Base-by-base conservation (phyloP, 35 echinoderm and acorn worm species). In the Apostichopus californicus region DNA sequence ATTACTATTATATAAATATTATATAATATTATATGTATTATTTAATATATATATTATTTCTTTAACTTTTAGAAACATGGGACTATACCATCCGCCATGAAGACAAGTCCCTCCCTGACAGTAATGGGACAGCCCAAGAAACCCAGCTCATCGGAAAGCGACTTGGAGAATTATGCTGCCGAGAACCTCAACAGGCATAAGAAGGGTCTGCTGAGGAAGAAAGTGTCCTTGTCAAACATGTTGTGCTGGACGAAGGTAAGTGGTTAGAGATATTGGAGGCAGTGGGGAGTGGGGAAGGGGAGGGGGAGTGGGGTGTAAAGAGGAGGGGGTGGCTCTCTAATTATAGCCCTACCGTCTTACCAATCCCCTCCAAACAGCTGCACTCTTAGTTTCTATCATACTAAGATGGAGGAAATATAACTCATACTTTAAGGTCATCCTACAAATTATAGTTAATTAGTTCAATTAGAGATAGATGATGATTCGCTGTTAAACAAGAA, bases 171-270 rank as follows among this genome's bases (percentile, higher is more conserved):
- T 87, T 95, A 95, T 68, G 96, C 96, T 0, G 92, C 95, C 8
- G 96, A 98, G 15, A 98, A 98, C 34, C 90, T 98, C 9, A 98
- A 98, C 80, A 94, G 95, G 83, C 96, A 98, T 57, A 98, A 98
- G 93, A 96, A 95, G 57, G 96, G 96, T 5, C 25, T 98, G 53
- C 93, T 98, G 10, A 90, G 96, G 72, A 98, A 94, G 78, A 96
- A 96, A 86, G 91, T 96, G 52, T 94, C 96, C 5, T 78, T 98
- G 21, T 86, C 94, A 46, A 92, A 95, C 24, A 98, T 98, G 96
- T 87, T 98, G 79, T 95, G 94, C 9, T 98, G 95, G 87, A 96
- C 94, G 23, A 98, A 95, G 91, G 96, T 96, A 86, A 14, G 64
- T 68, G 64, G 64, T 15, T 15, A 34, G 28, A 34, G 28, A 34